These are phyloP conservation scores for Sarcophaga peregrina DNA, from an alignment of 1,140 invertebrate genomes.

Conservation along the genomic window DNA sequence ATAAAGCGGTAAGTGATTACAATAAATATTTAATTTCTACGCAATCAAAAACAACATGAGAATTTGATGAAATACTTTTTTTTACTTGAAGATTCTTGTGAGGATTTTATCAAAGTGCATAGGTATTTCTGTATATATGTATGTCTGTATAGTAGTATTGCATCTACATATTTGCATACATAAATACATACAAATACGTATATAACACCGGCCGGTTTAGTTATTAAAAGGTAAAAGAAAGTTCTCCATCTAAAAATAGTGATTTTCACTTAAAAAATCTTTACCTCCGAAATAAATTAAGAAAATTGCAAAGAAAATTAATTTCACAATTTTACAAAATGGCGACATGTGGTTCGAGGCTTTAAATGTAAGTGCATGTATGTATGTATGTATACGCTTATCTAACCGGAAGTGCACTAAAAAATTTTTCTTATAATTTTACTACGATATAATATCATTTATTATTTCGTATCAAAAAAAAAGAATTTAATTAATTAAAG, in stretches of 20 bases:
- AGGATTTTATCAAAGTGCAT: conserved; percentile 1
- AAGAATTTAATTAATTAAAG: too few relatives aligned
- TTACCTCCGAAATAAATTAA: too few relatives aligned
- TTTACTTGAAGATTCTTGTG: background rate
- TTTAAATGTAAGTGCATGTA: background rate
- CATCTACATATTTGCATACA: background rate
- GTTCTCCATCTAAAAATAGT: background rate
- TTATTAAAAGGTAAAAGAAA: background rate
- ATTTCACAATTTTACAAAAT: conserved; percentile 34
- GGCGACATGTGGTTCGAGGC: conserved; percentile 23
- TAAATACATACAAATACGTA: conserved; percentile 12
- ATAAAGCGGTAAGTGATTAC: conserved; percentile 38
- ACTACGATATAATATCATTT: too few relatives aligned
- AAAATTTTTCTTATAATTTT: too few relatives aligned
- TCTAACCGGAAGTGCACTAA: conserved; percentile 35
- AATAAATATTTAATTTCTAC: conserved; percentile 35
- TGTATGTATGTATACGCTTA: background rate
- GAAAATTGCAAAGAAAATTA: too few relatives aligned
- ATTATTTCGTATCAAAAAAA: too few relatives aligned
- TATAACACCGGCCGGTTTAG: conserved; percentile 12
- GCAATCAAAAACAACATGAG: background rate
- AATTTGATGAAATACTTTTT: background rate
- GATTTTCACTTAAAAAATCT: background rate
- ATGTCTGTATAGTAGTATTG: background rate
- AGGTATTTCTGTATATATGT: conserved; percentile 8